These are phyloP conservation scores for Gallinago undulata DNA, from an alignment of 2,113 vertebrate genomes.

Conservation along the genomic window DNA sequence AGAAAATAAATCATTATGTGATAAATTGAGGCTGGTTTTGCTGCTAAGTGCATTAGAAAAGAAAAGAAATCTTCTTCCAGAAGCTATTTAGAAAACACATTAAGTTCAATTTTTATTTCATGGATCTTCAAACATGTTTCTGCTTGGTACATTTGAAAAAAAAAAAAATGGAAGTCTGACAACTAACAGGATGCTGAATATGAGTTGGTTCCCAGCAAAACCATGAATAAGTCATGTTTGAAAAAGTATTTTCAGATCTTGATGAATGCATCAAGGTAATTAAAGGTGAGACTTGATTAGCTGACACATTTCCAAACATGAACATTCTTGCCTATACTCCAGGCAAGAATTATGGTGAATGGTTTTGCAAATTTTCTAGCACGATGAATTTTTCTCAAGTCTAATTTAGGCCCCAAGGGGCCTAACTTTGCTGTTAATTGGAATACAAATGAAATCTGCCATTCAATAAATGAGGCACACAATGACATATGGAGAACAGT, in stretches of 20 bases:
- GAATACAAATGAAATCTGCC: conserved; percentile 51
- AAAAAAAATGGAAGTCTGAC: neutral
- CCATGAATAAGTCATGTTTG: conserved; percentile 27
- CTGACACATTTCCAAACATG: conserved; percentile 51
- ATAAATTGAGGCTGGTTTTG: neutral
- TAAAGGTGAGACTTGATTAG: conserved; percentile 55
- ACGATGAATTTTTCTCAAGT: conserved; percentile 41
- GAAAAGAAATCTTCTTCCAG: neutral
- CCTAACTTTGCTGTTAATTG: conserved; percentile 32
- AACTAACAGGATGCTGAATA: neutral
- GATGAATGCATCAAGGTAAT: conserved; percentile 51
- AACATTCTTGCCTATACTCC: conserved; percentile 50
- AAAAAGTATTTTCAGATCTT: conserved; percentile 29
- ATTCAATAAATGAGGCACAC: conserved; percentile 25
- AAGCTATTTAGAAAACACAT: conserved; percentile 21
- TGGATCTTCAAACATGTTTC: conserved; percentile 17
- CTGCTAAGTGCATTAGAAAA: neutral
- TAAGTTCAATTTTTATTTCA: neutral
- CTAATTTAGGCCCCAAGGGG: neutral
- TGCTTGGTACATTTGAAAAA: neutral
- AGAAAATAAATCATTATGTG: neutral
- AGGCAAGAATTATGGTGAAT: conserved; percentile 33
- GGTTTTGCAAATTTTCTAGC: conserved; percentile 30
- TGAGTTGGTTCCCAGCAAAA: conserved; percentile 21
- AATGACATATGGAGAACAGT: neutral